These are phyloP conservation scores for Leptinotarsa tumamoca DNA, from an alignment of 2,888 invertebrate species.

Conservation along the genomic window DNA sequence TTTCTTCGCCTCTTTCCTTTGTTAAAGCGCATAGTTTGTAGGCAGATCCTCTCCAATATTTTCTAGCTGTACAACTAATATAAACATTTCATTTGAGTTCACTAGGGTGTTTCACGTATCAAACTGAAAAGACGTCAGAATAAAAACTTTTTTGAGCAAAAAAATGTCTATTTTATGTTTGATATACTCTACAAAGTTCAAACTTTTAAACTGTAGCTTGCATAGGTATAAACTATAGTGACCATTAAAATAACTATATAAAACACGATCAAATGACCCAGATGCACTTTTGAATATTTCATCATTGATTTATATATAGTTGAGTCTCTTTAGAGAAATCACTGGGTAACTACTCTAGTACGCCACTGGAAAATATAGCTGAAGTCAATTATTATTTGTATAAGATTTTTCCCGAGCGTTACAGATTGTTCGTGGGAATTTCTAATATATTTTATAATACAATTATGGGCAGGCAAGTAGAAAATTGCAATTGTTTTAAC, in stretches of 20 bases:
- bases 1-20: not conserved
- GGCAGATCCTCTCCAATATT: not conserved
- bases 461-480: slow-evolving; percentile 23
- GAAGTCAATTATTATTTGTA: slow-evolving; percentile 19
- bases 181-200: no score
- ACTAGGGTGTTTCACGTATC: not conserved
- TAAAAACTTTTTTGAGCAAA: not conserved
- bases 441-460: slow-evolving; percentile 18
- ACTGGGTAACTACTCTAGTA: not conserved
- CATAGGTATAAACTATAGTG: no score
- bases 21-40: slow-evolving; percentile 5
- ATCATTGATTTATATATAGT: no score
- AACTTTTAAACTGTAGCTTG: no score
- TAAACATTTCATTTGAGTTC: not conserved
- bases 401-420: slow-evolving; percentile 21
- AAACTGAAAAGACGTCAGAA: not conserved
- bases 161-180: no score
- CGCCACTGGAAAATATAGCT: slow-evolving; percentile 12
- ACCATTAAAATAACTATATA: no score
- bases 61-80: not conserved
- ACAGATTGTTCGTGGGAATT: slow-evolving; percentile 28
- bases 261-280: no score
- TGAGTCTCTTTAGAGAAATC: no score
- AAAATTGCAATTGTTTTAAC: slow-evolving; percentile 21
- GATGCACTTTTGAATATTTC: no score